Evolutionary conservation across 1,140 invertebrate species (phyloP).

Genomic region (Gonioctena quinquepunctata): DNA sequence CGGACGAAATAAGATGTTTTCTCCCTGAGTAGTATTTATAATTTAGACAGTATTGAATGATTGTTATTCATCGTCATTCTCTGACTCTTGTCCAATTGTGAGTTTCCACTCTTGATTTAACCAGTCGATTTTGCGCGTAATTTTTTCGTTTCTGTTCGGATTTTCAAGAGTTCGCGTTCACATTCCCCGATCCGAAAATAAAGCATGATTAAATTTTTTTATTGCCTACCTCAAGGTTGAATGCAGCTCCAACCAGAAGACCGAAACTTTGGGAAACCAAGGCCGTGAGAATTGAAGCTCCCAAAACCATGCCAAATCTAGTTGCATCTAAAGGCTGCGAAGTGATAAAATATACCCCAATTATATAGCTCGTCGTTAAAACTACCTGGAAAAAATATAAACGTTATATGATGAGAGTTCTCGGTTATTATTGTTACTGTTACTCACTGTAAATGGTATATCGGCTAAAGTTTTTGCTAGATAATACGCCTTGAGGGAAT

Average conservation of each 20-base stretch:
- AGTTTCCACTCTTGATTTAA: no score
- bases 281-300: conserved; percentile 85
- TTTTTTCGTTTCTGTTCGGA: no score
- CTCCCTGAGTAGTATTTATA: no score
- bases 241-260: conserved; percentile 87
- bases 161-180: background rate
- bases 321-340: conserved; percentile 86
- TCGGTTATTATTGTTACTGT: no score
- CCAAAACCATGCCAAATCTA: conserved; percentile 85
- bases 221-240: conserved; percentile 76
- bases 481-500: conserved; percentile 94
- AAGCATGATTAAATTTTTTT: no score
- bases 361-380: conserved; percentile 86
- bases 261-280: conserved; percentile 92
- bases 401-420: background rate
- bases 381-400: conserved; percentile 69
- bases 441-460: conserved; percentile 88
- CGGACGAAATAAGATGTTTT: no score
- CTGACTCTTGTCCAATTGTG: no score
- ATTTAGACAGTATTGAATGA: no score
- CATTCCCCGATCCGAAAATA: no score
- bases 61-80: no score
- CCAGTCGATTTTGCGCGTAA: no score
- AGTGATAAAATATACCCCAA: conserved; percentile 95
- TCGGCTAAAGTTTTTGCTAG: conserved; percentile 93